Conservation (phyloP, 2,797 vertebrate genomes). For the Microctenopoma steveboyesi region DNA sequence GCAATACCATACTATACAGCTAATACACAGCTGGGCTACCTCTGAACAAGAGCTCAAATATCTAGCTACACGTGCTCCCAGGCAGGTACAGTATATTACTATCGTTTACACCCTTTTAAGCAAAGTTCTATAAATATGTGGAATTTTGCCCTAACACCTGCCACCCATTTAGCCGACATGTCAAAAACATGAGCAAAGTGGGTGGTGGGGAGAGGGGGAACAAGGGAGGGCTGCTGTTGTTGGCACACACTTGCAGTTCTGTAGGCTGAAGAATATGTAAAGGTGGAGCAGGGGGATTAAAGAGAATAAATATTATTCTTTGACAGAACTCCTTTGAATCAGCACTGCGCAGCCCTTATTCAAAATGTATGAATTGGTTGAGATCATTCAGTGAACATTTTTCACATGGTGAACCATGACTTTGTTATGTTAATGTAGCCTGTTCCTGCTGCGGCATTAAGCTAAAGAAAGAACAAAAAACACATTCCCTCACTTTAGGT, state of each 20-base stretch:
- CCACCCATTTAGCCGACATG: conserved; percentile 32
- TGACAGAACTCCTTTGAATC: conserved; percentile 61
- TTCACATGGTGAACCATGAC: too few relatives aligned
- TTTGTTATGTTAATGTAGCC: background rate
- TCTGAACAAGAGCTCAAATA: conserved; percentile 15
- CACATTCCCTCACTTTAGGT: background rate
- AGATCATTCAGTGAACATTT: conserved; percentile 62
- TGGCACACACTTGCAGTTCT: conserved; percentile 62
- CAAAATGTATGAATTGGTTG: conserved; percentile 48
- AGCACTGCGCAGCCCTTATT: conserved; percentile 40
- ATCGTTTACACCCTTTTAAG: conserved; percentile 3
- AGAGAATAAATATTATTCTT: conserved; percentile 77
- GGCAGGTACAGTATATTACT: background rate
- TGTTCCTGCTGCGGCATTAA: background rate
- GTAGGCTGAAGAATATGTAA: conserved; percentile 65
- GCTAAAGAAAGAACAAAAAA: too few relatives aligned
- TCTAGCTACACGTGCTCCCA: background rate
- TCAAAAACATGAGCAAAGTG: conserved; percentile 24
- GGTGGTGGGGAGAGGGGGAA: conserved; percentile 31
- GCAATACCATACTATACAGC: background rate
- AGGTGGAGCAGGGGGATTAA: conserved; percentile 67
- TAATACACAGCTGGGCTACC: conserved; percentile 37
- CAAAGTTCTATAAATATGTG: conserved; percentile 3
- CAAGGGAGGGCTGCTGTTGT: conserved; percentile 69
- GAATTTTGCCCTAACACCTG: conserved; percentile 57